Conservation (phyloP, 1,140 invertebrate species). For the Drosophila ananassae region DNA sequence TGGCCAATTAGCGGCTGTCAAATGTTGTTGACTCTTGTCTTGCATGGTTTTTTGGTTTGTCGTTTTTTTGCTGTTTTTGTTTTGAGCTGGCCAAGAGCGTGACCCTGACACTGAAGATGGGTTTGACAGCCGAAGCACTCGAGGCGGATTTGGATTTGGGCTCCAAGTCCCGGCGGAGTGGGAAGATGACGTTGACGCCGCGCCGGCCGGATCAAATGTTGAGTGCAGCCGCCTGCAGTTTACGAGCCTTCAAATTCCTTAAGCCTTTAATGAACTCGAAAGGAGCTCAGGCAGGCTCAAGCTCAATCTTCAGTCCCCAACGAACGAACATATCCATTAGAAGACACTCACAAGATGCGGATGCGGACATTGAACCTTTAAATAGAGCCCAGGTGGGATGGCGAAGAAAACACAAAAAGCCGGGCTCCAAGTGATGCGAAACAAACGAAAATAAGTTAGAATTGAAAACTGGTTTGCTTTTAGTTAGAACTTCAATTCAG, state of each 20-base stretch:
- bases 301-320: background rate
- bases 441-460: conserved; percentile 76
- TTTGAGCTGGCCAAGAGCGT: conserved; percentile 22
- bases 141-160: conserved; percentile 49
- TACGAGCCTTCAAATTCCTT: conserved; percentile 38
- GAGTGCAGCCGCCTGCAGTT: conserved; percentile 56
- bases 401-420: conserved; percentile 52
- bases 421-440: conserved; percentile 53
- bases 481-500: conserved; percentile 74
- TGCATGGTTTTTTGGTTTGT: conserved; percentile 8
- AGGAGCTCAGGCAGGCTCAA: conserved; percentile 44
- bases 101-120: conserved; percentile 54
- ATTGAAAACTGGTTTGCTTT: conserved; percentile 80
- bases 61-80: background rate
- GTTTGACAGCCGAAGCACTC: conserved; percentile 63
- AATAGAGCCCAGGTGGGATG: conserved; percentile 66
- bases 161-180: conserved; percentile 7
- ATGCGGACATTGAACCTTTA: conserved; percentile 76
- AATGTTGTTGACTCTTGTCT: conserved; percentile 69
- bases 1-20: conserved; percentile 77
- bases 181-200: conserved; percentile 40
- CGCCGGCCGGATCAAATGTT: conserved; percentile 11
- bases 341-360: conserved; percentile 60
- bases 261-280: conserved; percentile 73
- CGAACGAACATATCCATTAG: conserved; percentile 52